These are phyloP conservation scores for Drosophila algonquin DNA, from an alignment of 2,888 invertebrate species.

Conservation along the genomic window DNA sequence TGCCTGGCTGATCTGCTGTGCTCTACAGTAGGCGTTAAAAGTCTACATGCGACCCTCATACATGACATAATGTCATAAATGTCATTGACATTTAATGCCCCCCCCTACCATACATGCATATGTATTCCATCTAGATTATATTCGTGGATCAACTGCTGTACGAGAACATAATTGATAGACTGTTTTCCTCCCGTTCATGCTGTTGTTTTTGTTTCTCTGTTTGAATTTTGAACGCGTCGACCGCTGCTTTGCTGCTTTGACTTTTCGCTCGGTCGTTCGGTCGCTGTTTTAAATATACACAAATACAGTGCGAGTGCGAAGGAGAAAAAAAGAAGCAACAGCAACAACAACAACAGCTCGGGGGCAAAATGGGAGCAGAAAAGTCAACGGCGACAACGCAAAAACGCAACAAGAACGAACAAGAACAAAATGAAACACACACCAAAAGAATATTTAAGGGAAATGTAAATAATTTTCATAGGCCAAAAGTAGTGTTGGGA, in stretches of 20 bases:
- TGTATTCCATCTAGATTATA: constrained; percentile 31
- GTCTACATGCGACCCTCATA: neutral
- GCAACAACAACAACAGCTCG: constrained; percentile 4
- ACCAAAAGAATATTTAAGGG: constrained; percentile 3
- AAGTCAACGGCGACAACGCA: constrained; percentile 29
- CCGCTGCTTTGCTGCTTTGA: constrained; percentile 75
- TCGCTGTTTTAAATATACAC: constrained; percentile 66
- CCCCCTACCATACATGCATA: neutral
- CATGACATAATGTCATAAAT: too few relatives aligned
- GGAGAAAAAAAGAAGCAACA: neutral
- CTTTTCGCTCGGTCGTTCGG: constrained; percentile 73
- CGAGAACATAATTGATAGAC: neutral
- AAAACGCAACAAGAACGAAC: neutral
- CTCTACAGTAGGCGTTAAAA: constrained; percentile 46
- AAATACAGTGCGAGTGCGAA: constrained; percentile 2
- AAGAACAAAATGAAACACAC: constrained; percentile 1
- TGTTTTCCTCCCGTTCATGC: constrained; percentile 22
- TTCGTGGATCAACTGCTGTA: constrained; percentile 3
- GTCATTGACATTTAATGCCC: neutral
- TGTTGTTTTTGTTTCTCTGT: constrained; percentile 50
- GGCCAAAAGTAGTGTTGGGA: neutral
- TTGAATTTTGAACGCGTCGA: constrained; percentile 78
- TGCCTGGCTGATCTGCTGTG: constrained; percentile 72
- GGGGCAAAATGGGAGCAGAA: constrained; percentile 75
- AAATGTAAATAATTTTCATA: neutral